These are phyloP conservation scores for Ceyx erithaca DNA, from an alignment of 2,797 vertebrate species.

Conservation along the genomic window DNA sequence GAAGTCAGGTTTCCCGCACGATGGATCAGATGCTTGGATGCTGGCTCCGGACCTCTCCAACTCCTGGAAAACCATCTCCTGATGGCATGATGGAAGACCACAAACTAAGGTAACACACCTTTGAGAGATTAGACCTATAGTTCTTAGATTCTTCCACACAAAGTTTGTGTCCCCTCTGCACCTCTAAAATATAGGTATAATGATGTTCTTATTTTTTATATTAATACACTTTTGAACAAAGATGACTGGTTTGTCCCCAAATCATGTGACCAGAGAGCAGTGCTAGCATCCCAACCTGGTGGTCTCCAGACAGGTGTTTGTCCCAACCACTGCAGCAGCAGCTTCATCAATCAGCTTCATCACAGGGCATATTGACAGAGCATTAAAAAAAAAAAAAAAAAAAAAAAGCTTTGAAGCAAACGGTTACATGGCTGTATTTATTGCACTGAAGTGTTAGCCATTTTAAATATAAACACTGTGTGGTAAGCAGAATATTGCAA, in stretches of 20 bases:
- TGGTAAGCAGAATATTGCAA: constrained; percentile 70
- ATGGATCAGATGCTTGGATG: not conserved
- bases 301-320: not conserved
- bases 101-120: not conserved
- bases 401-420: not conserved
- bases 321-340: not conserved
- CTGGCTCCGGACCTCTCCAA: fast-evolving
- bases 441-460: constrained; percentile 74
- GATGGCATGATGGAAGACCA: not conserved
- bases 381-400: not conserved
- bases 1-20: not conserved
- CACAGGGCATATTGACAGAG: not conserved
- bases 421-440: constrained; percentile 68
- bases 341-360: not conserved
- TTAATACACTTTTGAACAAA: not conserved
- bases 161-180: not conserved
- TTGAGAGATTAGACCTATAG: not conserved
- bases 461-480: constrained; percentile 59
- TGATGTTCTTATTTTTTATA: not conserved
- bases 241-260: not conserved
- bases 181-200: not conserved
- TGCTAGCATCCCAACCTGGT: not conserved
- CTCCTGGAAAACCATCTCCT: not conserved
- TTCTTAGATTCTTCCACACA: not conserved
- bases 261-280: not conserved